phyloP scores from a whole-genome alignment of 2,797 vertebrate species.

The Rhinophrynus dorsalis region DNA sequence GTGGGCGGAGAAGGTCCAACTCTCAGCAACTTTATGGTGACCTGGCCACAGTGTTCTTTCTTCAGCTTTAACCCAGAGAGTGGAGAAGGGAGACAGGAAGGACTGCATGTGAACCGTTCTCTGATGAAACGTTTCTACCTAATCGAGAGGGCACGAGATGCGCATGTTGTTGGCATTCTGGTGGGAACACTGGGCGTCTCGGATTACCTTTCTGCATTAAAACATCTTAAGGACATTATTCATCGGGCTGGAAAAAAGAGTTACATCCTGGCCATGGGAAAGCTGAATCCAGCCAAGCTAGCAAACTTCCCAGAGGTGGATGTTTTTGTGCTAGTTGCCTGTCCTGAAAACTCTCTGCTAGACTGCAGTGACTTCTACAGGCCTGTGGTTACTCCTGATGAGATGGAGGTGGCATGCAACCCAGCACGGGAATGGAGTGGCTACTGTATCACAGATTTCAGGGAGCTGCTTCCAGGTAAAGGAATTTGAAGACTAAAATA shows the following conservation, averaged over 20 bases:
- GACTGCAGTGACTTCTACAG: slow-evolving; percentile 81
- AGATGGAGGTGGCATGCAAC: slow-evolving; percentile 96
- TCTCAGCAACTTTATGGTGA: slow-evolving; percentile 86
- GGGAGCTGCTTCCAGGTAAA: slow-evolving; percentile 86
- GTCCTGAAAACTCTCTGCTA: slow-evolving; percentile 86
- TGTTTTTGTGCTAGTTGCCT: slow-evolving; percentile 89
- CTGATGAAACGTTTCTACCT: slow-evolving; percentile 88
- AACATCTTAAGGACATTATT: slow-evolving; percentile 79
- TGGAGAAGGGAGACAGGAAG: slow-evolving; percentile 67
- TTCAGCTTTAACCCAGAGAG: slow-evolving; percentile 82
- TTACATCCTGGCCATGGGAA: slow-evolving; percentile 92
- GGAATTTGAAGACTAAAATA: too few species aligned
- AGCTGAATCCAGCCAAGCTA: slow-evolving; percentile 88
- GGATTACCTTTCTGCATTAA: slow-evolving; percentile 77
- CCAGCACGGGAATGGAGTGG: slow-evolving; percentile 82
- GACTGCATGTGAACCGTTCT: slow-evolving; percentile 72
- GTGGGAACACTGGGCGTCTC: slow-evolving; percentile 87
- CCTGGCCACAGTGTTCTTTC: slow-evolving; percentile 82
- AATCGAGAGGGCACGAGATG: slow-evolving; percentile 88
- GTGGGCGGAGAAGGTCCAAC: slow-evolving; percentile 75
- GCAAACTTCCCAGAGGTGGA: slow-evolving; percentile 95
- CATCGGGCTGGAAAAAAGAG: slow-evolving; percentile 84
- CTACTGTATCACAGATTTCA: slow-evolving; percentile 86
- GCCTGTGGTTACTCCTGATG: slow-evolving; percentile 86
- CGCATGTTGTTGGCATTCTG: slow-evolving; percentile 86